These are phyloP conservation scores for Heliconius sara DNA, from an alignment of 2,888 invertebrate species.

Conservation along the genomic window DNA sequence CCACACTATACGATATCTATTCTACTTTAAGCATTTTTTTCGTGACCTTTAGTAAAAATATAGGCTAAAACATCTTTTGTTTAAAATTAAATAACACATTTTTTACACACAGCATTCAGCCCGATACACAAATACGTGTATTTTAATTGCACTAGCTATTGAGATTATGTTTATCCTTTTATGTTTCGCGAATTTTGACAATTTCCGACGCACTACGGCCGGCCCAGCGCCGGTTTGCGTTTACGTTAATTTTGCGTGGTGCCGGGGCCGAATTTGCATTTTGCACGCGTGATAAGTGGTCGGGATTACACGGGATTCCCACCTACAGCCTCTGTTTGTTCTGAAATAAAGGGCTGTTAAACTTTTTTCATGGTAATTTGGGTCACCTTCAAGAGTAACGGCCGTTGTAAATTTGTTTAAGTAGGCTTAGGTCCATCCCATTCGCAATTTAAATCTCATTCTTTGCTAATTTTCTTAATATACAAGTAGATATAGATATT, in stretches of 20 bases:
- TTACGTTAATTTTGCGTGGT: slow-evolving; percentile 80
- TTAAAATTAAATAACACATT: neutral
- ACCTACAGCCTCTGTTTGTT: slow-evolving; percentile 81
- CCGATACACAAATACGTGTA: neutral
- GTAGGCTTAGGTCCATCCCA: slow-evolving; percentile 74
- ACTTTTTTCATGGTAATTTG: slow-evolving; percentile 83
- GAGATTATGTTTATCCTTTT: slow-evolving; percentile 70
- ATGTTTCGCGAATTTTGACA: slow-evolving; percentile 76
- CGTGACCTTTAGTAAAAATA: too few relatives aligned
- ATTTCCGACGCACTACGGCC: slow-evolving; percentile 68
- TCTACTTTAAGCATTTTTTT: too few relatives aligned
- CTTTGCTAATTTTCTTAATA: slow-evolving; percentile 52
- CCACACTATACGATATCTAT: too few relatives aligned
- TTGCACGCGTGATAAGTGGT: slow-evolving; percentile 84
- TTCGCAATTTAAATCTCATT: slow-evolving; percentile 65
- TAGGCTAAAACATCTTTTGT: neutral
- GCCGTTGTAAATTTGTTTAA: slow-evolving; percentile 81
- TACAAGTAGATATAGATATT: neutral
- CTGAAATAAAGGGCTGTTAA: slow-evolving; percentile 83
- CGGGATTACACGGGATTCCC: slow-evolving; percentile 81
- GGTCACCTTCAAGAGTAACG: slow-evolving; percentile 81
- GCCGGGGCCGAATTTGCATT: slow-evolving; percentile 78
- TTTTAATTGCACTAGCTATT: slow-evolving; percentile 48
- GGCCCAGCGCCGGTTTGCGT: slow-evolving; percentile 52
- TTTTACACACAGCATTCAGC: neutral